Percentiles rank a stretch among this genome's conserved stretches.
phyloP scores from a whole-genome alignment of 2,888 invertebrate species.

The Lamellibrachia satsuma region DNA sequence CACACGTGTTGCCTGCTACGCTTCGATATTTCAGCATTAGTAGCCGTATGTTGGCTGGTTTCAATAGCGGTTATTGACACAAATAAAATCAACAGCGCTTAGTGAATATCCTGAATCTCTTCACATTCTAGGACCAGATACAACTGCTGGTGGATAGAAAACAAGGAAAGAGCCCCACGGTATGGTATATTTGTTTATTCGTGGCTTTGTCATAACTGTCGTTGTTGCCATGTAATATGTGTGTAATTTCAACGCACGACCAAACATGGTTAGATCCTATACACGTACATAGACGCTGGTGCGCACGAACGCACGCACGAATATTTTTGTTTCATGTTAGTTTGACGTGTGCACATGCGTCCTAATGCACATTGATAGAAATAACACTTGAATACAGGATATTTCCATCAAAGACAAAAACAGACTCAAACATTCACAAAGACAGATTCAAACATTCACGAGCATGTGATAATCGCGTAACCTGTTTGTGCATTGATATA shows the following conservation, averaged over 20 bases:
- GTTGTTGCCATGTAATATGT: background rate
- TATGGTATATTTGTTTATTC: background rate
- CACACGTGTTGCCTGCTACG: background rate
- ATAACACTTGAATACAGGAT: too few relatives aligned
- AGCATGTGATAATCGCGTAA: too few relatives aligned
- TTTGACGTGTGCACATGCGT: too few relatives aligned
- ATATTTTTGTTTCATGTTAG: too few relatives aligned
- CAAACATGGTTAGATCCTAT: too few relatives aligned
- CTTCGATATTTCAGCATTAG: background rate
- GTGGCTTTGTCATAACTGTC: background rate
- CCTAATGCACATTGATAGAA: too few relatives aligned
- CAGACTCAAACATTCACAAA: too few relatives aligned
- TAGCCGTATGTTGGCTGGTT: background rate
- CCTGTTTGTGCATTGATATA: too few relatives aligned
- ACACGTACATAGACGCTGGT: too few relatives aligned
- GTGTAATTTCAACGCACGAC: background rate
- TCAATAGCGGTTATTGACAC: background rate
- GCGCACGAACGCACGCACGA: too few relatives aligned
- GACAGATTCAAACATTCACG: too few relatives aligned
- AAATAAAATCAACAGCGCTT: background rate
- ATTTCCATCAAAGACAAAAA: too few relatives aligned
- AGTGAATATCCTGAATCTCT: background rate
- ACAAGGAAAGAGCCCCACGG: conserved; percentile 21
- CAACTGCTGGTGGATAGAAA: conserved; percentile 20
- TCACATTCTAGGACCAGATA: conserved; percentile 18